Evolutionary conservation across 2,797 vertebrate genomes (phyloP).

Genomic region (Coilia nasus): DNA sequence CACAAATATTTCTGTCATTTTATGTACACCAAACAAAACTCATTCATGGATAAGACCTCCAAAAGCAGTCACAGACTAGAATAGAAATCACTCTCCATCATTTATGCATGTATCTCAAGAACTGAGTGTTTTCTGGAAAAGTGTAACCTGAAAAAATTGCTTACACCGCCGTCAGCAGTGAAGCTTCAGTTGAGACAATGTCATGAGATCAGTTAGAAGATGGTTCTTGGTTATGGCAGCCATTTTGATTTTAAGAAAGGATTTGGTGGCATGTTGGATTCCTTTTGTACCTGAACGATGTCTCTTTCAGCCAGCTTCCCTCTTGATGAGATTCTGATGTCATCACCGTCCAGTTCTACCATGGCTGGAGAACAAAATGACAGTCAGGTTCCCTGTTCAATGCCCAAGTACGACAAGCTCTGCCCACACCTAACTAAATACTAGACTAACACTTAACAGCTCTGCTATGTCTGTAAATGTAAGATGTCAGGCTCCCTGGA

Average conservation of each 20-base stretch:
- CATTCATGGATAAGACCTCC: not conserved
- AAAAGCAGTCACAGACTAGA: not conserved
- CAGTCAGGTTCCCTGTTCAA: not conserved
- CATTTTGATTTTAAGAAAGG: not conserved
- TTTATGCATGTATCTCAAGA: not conserved
- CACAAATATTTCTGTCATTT: not conserved
- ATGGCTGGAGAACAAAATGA: constrained; percentile 75
- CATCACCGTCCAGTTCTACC: constrained; percentile 94
- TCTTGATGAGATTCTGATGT: constrained; percentile 90
- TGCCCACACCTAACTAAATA: no score
- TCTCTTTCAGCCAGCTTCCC: constrained; percentile 92
- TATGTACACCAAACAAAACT: constrained; percentile 7
- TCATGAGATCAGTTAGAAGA: no score
- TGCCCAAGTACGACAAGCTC: not conserved
- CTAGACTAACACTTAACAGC: no score
- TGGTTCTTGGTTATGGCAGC: not conserved
- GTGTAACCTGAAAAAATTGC: no score
- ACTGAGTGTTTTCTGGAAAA: not conserved
- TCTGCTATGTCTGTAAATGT: no score
- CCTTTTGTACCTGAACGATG: constrained; percentile 87
- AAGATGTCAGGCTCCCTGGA: not conserved
- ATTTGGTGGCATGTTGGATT: not conserved
- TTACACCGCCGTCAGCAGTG: no score
- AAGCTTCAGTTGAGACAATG: no score
- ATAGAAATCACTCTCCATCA: not conserved